A percentile compares a stretch with the other conserved stretches of the same genome.
These are phyloP conservation scores for Lasiommata megera DNA, from an alignment of 2,888 invertebrate genomes.

Conservation along the genomic window DNA sequence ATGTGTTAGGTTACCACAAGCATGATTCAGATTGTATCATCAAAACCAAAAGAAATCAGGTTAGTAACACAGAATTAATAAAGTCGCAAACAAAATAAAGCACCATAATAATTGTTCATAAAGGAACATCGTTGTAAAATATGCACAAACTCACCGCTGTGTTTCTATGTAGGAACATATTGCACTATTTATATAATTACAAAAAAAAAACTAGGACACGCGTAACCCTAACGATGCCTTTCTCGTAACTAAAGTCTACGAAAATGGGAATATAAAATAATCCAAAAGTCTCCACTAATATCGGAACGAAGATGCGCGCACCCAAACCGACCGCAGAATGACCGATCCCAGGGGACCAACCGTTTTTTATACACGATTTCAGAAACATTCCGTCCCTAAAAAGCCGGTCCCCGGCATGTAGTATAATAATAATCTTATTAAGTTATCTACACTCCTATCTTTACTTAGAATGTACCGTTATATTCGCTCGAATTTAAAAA, in stretches of 20 bases:
- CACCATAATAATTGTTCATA: not conserved
- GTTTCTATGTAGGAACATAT: constrained; percentile 30
- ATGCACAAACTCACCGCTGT: constrained; percentile 30
- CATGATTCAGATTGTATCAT: too few relatives aligned
- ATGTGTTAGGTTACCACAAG: too few relatives aligned
- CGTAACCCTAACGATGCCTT: constrained; percentile 8
- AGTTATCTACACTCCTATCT: constrained; percentile 78
- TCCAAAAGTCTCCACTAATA: constrained; percentile 15
- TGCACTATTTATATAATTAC: constrained; percentile 24
- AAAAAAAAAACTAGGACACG: constrained; percentile 14
- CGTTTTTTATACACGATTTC: constrained; percentile 79
- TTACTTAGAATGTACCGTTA: constrained; percentile 78
- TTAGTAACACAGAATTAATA: not conserved
- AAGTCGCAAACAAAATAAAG: constrained; percentile 17
- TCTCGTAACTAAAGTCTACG: constrained; percentile 33
- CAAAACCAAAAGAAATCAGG: too few relatives aligned
- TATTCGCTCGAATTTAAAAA: constrained; percentile 68
- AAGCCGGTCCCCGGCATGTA: constrained; percentile 72
- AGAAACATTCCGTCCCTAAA: constrained; percentile 74
- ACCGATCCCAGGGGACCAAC: constrained; percentile 67
- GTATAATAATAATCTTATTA: constrained; percentile 80
- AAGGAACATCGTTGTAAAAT: not conserved
- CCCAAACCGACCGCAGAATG: constrained; percentile 71
- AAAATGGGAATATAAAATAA: constrained; percentile 16
- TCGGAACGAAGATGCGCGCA: constrained; percentile 66